phyloP scores from a whole-genome alignment of 2,113 vertebrate species.

The Corythoichthys haematopterus region DNA sequence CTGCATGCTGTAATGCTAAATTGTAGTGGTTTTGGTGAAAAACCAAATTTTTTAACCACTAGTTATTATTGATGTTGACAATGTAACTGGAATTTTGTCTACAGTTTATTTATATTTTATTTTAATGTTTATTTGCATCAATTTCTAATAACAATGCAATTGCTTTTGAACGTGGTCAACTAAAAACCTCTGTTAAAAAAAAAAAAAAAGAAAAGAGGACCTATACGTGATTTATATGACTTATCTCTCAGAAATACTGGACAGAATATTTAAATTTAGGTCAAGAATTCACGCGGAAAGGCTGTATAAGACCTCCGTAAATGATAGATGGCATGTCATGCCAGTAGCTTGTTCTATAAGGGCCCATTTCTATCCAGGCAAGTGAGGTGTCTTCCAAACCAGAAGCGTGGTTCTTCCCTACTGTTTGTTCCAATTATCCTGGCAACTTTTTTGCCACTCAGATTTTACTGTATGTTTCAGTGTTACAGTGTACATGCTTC shows the following conservation, averaged over 20 bases:
- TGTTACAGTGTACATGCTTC: background rate
- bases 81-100: background rate
- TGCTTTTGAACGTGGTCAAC: too few species aligned
- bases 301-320: conserved; percentile 19
- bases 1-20: background rate
- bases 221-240: conserved; percentile 19
- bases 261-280: conserved; percentile 24
- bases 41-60: background rate
- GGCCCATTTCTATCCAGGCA: background rate
- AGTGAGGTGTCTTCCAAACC: background rate
- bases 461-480: background rate
- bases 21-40: background rate
- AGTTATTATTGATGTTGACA: background rate
- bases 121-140: background rate
- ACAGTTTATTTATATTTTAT: too few species aligned
- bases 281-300: conserved; percentile 19
- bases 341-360: background rate
- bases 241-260: conserved; percentile 15
- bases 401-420: background rate
- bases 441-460: background rate
- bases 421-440: background rate
- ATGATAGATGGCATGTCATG: background rate
- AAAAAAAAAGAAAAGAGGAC: too few species aligned
- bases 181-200: too few species aligned
- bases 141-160: background rate